Percentiles rank a stretch among this genome's conserved stretches.
Conservation (phyloP, 2,797 vertebrate species). For the Typhlichthys eigenmanni region DNA sequence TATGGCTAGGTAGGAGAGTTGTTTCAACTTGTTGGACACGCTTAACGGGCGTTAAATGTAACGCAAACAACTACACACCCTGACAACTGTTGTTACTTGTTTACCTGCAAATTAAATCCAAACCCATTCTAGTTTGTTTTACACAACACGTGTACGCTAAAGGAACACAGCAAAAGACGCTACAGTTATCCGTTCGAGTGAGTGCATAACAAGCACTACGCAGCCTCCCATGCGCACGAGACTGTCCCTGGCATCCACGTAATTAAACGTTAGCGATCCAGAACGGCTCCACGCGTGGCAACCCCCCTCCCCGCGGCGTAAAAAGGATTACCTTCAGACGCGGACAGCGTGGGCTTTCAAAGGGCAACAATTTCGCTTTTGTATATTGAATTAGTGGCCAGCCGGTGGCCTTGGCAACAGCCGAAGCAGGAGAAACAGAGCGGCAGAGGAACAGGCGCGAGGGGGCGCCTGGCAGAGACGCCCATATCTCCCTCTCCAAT, state of each 20-base stretch:
- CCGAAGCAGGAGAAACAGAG: neutral
- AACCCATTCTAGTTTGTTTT: slow-evolving; percentile 17
- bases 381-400: slow-evolving; percentile 58
- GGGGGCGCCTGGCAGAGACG: slow-evolving; percentile 38
- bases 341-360: slow-evolving; percentile 34
- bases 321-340: slow-evolving; percentile 46
- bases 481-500: slow-evolving; percentile 42
- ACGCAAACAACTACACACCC: slow-evolving; percentile 11
- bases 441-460: slow-evolving; percentile 23
- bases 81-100: slow-evolving; percentile 17
- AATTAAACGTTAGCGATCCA: slow-evolving; percentile 52
- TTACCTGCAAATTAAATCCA: slow-evolving; percentile 11
- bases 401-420: slow-evolving; percentile 54
- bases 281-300: slow-evolving; percentile 31
- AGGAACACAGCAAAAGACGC: neutral
- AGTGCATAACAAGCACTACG: slow-evolving; percentile 3
- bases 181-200: neutral
- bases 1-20: slow-evolving; percentile 10
- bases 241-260: slow-evolving; percentile 38
- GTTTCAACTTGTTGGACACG: slow-evolving; percentile 1
- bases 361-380: slow-evolving; percentile 47
- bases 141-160: slow-evolving; percentile 5
- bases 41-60: no score
- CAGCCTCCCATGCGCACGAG: slow-evolving; percentile 4
- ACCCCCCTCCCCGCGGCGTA: slow-evolving; percentile 24